Evolutionary conservation across 2,113 vertebrate genomes (phyloP), one percentile per base, ranked within the genome.

Genomic region (Pterocles burchelli): DNA sequence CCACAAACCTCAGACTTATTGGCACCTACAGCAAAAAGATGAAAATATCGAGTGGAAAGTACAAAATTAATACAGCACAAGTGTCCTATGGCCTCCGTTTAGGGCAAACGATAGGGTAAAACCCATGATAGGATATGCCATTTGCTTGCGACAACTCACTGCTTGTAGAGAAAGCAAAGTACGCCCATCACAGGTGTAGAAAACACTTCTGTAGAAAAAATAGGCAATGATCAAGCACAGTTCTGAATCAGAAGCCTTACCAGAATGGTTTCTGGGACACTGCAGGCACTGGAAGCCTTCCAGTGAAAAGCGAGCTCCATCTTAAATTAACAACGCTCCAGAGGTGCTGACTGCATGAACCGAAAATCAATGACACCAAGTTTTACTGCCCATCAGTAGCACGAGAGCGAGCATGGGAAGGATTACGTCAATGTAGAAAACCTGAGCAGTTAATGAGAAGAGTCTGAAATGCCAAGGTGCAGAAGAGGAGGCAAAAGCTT

Each of bases 51-150:
- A 25, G 67, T 7, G 26, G 33, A 25, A 78, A 43, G 14, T 3
- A 49, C 33, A 48, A 83, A 59, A 79, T 14, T 17, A 22, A 33
- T 8, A 5, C 0, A 52, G 48, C 18, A 45, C 29, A 14, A 57
- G 51, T 22, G 34, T 26, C 57, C 22, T 1, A 19, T n/a, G 38
- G 38, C 38, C 38, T 38, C 38, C 38, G 11, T 31, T 59, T 29
- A 71, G 54, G 25, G 34, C 9, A 49, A 2, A 6, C 21, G 78
- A 34, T 8, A 58, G 77, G 58, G 48, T 17, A 70, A 88, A 77
- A 36, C 46, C 31, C 7, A 1, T 0, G 7, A 15, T 0, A 54
- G 28, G 28, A 66, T 5, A 41, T 15, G 15, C 15, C n/a, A 54
- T 41, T 67, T 43, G n/a, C 62, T 46, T 4, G 11, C 5, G 33